phyloP scores from a whole-genome alignment of 2,797 vertebrate genomes.

The Cheirogaleus major region DNA sequence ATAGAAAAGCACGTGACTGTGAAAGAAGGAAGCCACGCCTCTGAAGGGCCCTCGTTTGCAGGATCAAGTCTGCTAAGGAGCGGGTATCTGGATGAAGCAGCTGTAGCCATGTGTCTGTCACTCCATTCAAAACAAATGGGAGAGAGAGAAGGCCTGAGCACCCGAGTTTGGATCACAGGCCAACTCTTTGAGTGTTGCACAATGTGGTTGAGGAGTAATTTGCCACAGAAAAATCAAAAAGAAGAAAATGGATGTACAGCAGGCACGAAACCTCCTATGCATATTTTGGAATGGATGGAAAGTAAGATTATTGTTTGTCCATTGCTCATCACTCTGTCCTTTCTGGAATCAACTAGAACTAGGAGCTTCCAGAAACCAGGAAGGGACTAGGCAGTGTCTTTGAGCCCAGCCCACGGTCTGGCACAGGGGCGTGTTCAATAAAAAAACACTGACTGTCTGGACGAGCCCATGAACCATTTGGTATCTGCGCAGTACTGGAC shows the following conservation, averaged over 20 bases:
- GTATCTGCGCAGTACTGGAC: neutral
- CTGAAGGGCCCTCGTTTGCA: neutral
- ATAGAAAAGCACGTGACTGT: neutral
- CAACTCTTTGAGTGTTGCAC: neutral
- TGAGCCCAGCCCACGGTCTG: neutral
- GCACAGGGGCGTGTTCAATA: neutral
- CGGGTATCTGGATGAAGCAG: neutral
- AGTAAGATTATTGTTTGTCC: neutral
- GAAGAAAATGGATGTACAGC: neutral
- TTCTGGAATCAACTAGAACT: neutral
- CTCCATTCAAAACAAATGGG: neutral
- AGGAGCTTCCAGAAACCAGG: neutral
- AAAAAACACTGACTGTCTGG: neutral
- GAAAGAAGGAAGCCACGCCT: neutral
- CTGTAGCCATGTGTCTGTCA: neutral
- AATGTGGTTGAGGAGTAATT: neutral
- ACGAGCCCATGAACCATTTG: neutral
- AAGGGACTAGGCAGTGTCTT: fast-evolving
- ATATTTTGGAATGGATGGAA: neutral
- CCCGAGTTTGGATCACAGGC: neutral
- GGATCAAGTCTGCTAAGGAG: neutral
- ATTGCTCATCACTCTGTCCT: neutral
- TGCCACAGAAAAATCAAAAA: neutral
- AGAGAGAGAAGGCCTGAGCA: neutral
- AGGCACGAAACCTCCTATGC: neutral